Base-by-base conservation (phyloP, 2,888 invertebrate species). In the Mycalesis mineus region DNA sequence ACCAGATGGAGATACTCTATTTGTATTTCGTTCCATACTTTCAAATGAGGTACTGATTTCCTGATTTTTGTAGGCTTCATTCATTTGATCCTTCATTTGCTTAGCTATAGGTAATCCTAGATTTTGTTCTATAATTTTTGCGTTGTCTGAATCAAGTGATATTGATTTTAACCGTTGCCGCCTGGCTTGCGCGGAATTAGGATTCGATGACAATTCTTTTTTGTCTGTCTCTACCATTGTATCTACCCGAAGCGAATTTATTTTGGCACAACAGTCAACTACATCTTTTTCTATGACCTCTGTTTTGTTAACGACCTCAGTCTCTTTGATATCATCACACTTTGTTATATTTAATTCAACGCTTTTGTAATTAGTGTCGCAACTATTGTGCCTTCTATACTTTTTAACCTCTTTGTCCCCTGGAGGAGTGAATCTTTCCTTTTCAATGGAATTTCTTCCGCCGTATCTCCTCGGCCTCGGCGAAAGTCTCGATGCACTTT, bases 101-200 rank as follows among this genome's bases (percentile, higher is more conserved):
- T 90, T 90, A 11, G 91, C 91, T 62, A 91, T 91, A 0, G 91
- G 91, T 48, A 91, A 68, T 0, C 91, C 91, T 41, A 91, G 68
- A 68, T 91, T 91, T 63, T 91, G 91, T 76, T 91, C 91, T n/a
- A 91, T 91, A 45, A 91, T 88, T 68, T 88, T 89, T 1, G 91
- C 91, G 61, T 91, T 91, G 61, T 91, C 91, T 0, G 91, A 91
- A 69, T 91, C 91, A 40, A 91, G 65, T 0, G 91, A 91, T 67
- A 91, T 91, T 0, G 91, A 91, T 70, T 91, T 91, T 8, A 91
- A 72, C 53, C 91, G 77, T 64, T 91, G 90, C 58, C 91, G 73
- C 65, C 91, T 79, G 9, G 82, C 82, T 57, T 88, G 85, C 0
- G 85, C 89, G 0, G 84, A 74, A 60, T 75, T 82, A 22, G 78